These are phyloP conservation scores for Boloria selene DNA, from an alignment of 2,888 invertebrate genomes.

Conservation along the genomic window DNA sequence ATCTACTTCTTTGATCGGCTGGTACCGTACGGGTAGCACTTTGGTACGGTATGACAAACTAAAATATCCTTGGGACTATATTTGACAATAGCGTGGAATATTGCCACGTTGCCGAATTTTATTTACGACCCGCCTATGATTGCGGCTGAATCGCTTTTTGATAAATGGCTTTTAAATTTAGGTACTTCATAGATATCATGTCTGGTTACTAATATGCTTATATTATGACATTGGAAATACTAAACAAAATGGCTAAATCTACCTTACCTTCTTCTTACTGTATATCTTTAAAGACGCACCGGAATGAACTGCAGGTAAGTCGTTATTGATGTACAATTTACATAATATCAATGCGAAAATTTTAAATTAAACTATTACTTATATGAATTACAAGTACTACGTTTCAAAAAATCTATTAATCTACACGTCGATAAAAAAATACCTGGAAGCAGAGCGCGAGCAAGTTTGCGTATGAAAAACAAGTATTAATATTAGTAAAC, in stretches of 20 bases:
- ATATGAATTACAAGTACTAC: too few species aligned
- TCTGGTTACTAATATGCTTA: neutral
- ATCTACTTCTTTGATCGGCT: constrained; percentile 5
- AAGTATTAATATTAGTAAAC: too few species aligned
- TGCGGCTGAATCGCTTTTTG: constrained; percentile 33
- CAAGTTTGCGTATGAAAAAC: too few species aligned
- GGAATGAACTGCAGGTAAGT: too few species aligned
- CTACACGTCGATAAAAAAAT: too few species aligned
- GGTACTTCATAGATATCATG: neutral
- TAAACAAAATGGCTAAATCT: neutral
- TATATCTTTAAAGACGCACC: too few species aligned
- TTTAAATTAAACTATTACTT: too few species aligned
- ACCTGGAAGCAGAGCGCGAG: too few species aligned
- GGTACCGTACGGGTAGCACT: constrained; percentile 36
- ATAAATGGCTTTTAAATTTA: constrained; percentile 28
- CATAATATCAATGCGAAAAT: too few species aligned
- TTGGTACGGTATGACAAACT: constrained; percentile 35
- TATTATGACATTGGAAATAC: neutral
- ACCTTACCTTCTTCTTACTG: too few species aligned
- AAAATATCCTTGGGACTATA: constrained; percentile 35
- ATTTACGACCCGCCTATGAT: constrained; percentile 35
- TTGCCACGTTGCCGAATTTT: constrained; percentile 36
- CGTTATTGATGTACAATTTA: too few species aligned
- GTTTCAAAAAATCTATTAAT: too few species aligned
- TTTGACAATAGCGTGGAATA: constrained; percentile 33